Base-by-base conservation (phyloP, 1,140 invertebrate genomes). In the Dryas iulia region DNA sequence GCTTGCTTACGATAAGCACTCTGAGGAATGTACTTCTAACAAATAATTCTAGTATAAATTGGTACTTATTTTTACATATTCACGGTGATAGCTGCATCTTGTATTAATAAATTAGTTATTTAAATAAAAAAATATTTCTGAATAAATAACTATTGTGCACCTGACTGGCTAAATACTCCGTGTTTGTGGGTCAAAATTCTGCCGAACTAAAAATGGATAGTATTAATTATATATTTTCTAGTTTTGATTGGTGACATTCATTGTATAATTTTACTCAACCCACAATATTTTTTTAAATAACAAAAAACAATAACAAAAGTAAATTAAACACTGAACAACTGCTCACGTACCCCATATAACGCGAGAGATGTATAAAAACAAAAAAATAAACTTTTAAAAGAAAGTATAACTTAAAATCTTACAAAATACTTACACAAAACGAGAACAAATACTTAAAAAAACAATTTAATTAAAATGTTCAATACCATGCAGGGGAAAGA, bases 381-480 rank as follows among this genome's bases (percentile, higher is more conserved):
- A 56, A 6, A 25, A n/a, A 24, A 56, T 25, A 26, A 56, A 24
- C 5, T 56, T 24, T 26, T 24, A 26, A 56, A 25, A 25, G 53
- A 56, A 56, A 25, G 21, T 56, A 14, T 6, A 21, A 47, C 6
- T 21, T 47, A 47, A 47, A 21, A 47, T 21, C 18, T 21, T 21
- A 14, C 4, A 35, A 2, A 35, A 35, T 14, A 14, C n/a, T 35
- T 35, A 47, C 14, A 47, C 71, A 68, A 74, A 84, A 82, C 62
- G 72, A 79, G 81, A 84, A 87, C 80, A 86, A 84, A 85, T 75
- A 75, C 69, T 79, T 76, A 84, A 83, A 81, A n/a, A 73, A 79
- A 77, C 68, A 67, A 65, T 81, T 77, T 85, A 89, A 90, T 90
- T 88, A 89, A 89, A 85, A 82, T 77, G 76, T 76, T 80, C 74